A percentile compares a stretch with the other conserved stretches of the same genome.
Conservation (phyloP, 1,140 invertebrate genomes). For the Bombus haemorrhoidalis region DNA sequence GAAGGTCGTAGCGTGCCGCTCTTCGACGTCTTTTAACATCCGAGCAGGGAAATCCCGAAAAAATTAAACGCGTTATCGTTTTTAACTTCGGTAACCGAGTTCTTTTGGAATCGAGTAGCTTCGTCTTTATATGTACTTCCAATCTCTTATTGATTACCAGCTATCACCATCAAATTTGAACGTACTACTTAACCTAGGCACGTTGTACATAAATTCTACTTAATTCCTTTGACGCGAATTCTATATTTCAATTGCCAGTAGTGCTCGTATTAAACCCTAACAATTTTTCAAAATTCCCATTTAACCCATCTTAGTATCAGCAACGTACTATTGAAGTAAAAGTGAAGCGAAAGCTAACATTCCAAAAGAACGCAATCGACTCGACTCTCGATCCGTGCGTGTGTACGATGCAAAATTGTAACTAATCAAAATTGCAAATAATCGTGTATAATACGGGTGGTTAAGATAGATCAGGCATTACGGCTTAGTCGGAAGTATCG, state of each 20-base stretch:
- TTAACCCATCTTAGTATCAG: background rate
- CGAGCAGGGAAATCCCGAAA: background rate
- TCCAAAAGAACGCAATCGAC: background rate
- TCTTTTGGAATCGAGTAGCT: background rate
- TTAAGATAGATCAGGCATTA: constrained; percentile 41
- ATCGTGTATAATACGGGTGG: constrained; percentile 27
- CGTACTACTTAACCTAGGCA: too few species aligned
- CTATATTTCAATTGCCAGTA: background rate
- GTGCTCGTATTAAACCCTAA: background rate
- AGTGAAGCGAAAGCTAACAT: background rate
- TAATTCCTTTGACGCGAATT: too few species aligned
- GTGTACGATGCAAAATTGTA: constrained; percentile 8
- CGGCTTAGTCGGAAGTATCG: constrained; percentile 48
- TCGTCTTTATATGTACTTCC: background rate
- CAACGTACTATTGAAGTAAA: background rate
- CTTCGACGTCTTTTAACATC: background rate
- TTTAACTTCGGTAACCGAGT: background rate
- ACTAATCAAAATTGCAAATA: background rate
- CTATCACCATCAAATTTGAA: too few species aligned
- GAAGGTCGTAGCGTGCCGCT: background rate
- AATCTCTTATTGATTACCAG: too few species aligned
- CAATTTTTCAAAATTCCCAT: background rate
- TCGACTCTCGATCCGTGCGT: background rate
- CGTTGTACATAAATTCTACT: too few species aligned
- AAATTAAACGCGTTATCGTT: background rate